These are phyloP conservation scores for Ceratotherium simum DNA, from an alignment of 2,113 vertebrate species.

Conservation along the genomic window DNA sequence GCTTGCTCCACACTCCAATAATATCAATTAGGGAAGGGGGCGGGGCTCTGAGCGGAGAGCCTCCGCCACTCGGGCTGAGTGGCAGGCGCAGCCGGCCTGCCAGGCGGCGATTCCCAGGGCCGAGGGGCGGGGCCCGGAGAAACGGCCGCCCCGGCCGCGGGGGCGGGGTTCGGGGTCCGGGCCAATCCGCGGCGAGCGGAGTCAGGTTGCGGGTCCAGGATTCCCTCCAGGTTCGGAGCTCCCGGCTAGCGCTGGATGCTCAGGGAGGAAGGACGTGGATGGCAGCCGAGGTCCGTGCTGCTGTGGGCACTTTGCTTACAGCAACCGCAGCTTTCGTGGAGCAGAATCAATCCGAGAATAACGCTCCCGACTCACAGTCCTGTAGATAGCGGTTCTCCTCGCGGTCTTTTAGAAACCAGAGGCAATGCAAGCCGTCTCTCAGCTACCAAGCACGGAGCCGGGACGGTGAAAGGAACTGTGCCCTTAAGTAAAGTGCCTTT, in stretches of 20 bases:
- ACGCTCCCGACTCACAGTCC: not conserved
- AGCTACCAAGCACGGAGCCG: not conserved
- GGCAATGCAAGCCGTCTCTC: not conserved
- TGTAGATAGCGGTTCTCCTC: not conserved
- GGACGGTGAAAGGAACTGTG: constrained; percentile 47
- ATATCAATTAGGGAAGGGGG: constrained; percentile 88
- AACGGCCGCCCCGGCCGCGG: not conserved
- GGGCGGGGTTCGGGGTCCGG: constrained; percentile 61
- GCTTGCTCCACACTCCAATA: constrained; percentile 92
- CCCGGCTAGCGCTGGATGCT: not conserved
- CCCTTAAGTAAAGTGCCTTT: constrained; percentile 63
- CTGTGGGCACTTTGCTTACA: not conserved
- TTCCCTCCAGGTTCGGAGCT: constrained; percentile 52
- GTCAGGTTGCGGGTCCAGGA: constrained; percentile 79
- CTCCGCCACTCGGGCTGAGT: constrained; percentile 73
- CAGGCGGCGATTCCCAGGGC: not conserved
- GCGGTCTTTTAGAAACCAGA: not conserved
- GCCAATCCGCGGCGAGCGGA: constrained; percentile 83
- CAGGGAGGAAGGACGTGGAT: not conserved
- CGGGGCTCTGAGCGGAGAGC: constrained; percentile 72
- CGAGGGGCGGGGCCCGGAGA: not conserved
- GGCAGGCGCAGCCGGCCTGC: constrained; percentile 83
- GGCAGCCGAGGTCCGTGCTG: not conserved
- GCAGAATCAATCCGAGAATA: not conserved
- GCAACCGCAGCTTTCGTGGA: not conserved